A percentile compares a stretch with the other conserved stretches of the same genome.
These are phyloP conservation scores for Lepas anatifera DNA, from an alignment of 2,888 invertebrate genomes.

Conservation along the genomic window DNA sequence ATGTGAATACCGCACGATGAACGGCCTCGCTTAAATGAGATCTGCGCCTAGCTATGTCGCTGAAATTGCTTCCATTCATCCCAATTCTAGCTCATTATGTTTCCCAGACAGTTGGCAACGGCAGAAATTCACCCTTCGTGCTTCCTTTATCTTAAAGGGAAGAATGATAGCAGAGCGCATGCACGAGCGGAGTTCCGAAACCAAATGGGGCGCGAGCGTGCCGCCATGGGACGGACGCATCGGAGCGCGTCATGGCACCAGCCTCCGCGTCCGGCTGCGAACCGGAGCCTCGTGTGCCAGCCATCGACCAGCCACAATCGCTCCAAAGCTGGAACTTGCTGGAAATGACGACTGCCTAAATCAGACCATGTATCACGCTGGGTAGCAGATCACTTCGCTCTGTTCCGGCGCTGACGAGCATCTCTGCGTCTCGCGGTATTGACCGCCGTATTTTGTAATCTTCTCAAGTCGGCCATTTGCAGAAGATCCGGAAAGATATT, in stretches of 20 bases:
- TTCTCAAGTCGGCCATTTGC: neutral
- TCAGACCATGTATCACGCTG: neutral
- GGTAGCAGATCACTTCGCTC: too few species aligned
- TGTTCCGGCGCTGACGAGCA: too few species aligned
- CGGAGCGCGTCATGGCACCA: too few species aligned
- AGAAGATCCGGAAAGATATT: neutral
- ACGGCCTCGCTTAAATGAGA: too few species aligned
- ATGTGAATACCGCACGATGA: neutral
- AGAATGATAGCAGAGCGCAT: too few species aligned
- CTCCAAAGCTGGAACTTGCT: neutral
- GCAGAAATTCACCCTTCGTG: neutral
- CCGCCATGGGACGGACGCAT: too few species aligned
- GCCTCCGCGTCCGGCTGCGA: neutral
- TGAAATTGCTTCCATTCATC: neutral
- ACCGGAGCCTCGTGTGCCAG: neutral
- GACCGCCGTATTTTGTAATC: neutral
- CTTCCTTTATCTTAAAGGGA: slow-evolving; percentile 2
- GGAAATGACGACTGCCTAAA: neutral
- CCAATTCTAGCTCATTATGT: neutral
- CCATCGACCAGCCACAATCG: neutral
- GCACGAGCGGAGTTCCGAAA: too few species aligned
- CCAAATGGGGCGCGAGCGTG: too few species aligned
- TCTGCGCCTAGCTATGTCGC: too few species aligned
- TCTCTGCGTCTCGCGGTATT: neutral
- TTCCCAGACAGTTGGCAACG: neutral